phyloP scores from a whole-genome alignment of 2,797 vertebrate species.

The Tiaroga cobitis region DNA sequence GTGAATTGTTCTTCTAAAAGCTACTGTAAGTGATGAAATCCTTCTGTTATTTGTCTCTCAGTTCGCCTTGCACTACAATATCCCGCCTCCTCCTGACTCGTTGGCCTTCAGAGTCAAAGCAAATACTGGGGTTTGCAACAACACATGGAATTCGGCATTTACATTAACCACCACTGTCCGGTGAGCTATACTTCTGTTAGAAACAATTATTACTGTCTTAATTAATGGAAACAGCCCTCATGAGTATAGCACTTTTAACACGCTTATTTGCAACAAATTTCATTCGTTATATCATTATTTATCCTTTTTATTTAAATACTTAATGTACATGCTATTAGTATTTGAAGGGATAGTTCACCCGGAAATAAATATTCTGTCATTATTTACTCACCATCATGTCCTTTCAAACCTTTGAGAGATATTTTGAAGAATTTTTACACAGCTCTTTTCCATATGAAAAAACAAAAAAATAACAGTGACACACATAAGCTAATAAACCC shows the following conservation, averaged over 20 bases:
- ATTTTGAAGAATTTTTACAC: neutral
- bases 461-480: neutral
- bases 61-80: constrained; percentile 77
- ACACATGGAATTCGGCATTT: constrained; percentile 55
- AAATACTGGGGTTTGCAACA: constrained; percentile 58
- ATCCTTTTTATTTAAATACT: neutral
- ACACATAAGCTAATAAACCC: neutral
- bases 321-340: neutral
- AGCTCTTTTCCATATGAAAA: neutral
- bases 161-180: constrained; percentile 65
- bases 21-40: neutral
- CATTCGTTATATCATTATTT: neutral
- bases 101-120: constrained; percentile 70
- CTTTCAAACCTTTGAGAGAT: neutral
- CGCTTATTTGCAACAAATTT: neutral
- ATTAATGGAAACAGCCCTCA: neutral
- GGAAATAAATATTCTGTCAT: neutral
- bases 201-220: neutral
- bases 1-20: neutral
- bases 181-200: constrained; percentile 56
- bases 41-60: constrained; percentile 52
- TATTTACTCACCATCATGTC: no score
- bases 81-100: constrained; percentile 74
- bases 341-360: neutral
- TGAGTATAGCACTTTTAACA: neutral